A percentile compares a stretch with the other conserved stretches of the same genome.
Evolutionary conservation across 2,797 vertebrate genomes (phyloP).

Genomic region (Chiloscyllium punctatum): DNA sequence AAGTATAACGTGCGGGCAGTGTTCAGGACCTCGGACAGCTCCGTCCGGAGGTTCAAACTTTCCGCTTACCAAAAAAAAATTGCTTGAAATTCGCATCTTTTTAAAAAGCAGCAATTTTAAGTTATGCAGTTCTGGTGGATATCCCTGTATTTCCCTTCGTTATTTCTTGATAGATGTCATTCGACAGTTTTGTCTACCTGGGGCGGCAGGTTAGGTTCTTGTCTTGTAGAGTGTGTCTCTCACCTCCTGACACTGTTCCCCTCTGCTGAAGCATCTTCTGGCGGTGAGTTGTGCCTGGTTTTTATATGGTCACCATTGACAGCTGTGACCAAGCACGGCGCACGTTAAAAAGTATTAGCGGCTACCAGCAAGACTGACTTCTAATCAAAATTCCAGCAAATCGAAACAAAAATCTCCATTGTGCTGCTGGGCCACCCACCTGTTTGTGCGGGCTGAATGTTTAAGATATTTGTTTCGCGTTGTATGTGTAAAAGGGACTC

Average conservation of each 20-base stretch:
- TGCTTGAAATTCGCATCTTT: not conserved
- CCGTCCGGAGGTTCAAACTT: not conserved
- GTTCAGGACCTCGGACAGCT: slow-evolving; percentile 18
- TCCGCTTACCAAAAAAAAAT: not conserved
- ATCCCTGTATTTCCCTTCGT: not conserved
- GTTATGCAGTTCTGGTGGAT: not conserved
- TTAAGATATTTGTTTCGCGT: not conserved
- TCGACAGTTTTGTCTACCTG: not conserved
- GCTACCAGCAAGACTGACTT: not conserved
- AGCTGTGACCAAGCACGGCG: not conserved
- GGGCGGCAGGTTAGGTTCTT: not conserved
- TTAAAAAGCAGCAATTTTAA: not conserved
- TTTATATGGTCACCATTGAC: not conserved
- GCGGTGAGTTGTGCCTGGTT: too few relatives aligned
- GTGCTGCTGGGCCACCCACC: not conserved
- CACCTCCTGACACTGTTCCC: slow-evolving; percentile 16
- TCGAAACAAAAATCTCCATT: not conserved
- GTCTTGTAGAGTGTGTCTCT: not conserved
- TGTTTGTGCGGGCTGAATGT: not conserved
- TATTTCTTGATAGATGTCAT: not conserved
- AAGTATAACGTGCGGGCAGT: not conserved
- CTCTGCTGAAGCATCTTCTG: not conserved
- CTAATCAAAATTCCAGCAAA: not conserved
- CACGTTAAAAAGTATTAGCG: not conserved
- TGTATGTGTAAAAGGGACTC: not conserved